Percentiles rank a stretch among this genome's conserved stretches.
phyloP scores from a whole-genome alignment of 1,140 invertebrate species.

The Heliconius hermathena region DNA sequence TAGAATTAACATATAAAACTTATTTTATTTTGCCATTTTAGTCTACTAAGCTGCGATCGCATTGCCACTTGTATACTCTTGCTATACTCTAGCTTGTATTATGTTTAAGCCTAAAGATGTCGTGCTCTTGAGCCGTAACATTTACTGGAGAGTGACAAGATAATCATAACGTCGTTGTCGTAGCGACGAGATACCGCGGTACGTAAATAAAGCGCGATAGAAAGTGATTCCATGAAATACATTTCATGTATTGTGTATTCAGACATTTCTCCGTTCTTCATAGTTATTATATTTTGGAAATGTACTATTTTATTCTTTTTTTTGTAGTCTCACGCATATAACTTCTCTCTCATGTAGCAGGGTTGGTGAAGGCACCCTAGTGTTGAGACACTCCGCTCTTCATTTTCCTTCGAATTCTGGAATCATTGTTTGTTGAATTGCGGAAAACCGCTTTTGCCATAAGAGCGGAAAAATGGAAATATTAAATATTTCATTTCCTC shows the following conservation, averaged over 20 bases:
- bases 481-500: no score
- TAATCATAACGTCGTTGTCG: constrained; percentile 21
- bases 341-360: no score
- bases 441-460: no score
- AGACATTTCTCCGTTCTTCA: not conserved
- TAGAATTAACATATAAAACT: constrained; percentile 59
- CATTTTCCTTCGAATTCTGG: no score
- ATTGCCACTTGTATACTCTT: not conserved
- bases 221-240: constrained; percentile 9
- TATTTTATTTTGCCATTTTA: constrained; percentile 39
- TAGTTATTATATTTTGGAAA: no score
- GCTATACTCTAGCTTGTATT: not conserved
- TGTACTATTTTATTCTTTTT: no score
- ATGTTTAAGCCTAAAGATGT: constrained; percentile 9
- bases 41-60: not conserved
- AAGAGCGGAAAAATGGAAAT: no score
- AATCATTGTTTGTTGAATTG: no score
- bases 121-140: constrained; percentile 7
- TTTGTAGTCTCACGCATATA: no score
- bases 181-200: constrained; percentile 11
- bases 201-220: constrained; percentile 15
- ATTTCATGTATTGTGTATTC: not conserved
- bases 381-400: no score
- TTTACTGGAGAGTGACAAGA: constrained; percentile 29
- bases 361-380: no score